Percentiles rank a stretch among this genome's conserved stretches.
Evolutionary conservation across 2,797 vertebrate genomes (phyloP).

Genomic region (Tenualosa ilisha): DNA sequence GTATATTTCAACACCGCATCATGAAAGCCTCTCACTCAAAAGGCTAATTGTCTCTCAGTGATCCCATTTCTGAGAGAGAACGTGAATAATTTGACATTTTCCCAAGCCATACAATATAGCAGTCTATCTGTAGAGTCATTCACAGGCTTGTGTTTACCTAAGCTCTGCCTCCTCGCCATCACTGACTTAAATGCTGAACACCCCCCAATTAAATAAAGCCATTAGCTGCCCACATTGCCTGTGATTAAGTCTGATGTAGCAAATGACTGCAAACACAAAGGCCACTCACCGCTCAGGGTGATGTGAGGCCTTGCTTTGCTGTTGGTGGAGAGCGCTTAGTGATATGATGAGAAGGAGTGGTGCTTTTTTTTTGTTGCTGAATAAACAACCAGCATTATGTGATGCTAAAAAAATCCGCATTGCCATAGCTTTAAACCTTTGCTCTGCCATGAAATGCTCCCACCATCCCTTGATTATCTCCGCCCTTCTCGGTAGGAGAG

Average conservation of each 20-base stretch:
- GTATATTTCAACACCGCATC: too few relatives aligned
- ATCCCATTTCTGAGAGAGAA: not conserved
- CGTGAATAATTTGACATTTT: not conserved
- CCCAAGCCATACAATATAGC: not conserved
- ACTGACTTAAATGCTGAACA: not conserved
- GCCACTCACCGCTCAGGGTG: not conserved
- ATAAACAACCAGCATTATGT: not conserved
- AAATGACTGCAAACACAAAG: not conserved
- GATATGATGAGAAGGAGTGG: not conserved
- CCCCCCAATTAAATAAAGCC: not conserved
- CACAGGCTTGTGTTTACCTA: constrained; percentile 1
- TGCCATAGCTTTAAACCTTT: not conserved
- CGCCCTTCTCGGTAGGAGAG: not conserved
- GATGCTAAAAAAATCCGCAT: not conserved
- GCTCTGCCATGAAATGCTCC: not conserved
- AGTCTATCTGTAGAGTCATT: not conserved
- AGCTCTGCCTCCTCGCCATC: not conserved
- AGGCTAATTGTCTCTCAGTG: too few relatives aligned
- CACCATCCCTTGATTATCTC: not conserved
- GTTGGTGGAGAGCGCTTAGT: not conserved
- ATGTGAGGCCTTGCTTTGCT: not conserved
- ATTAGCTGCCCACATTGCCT: not conserved
- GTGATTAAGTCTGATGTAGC: constrained; percentile 12
- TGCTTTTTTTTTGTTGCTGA: not conserved
- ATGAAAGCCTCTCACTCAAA: not conserved